A percentile compares a stretch with the other conserved stretches of the same genome.
These are phyloP conservation scores for Oryzaephilus surinamensis DNA, from an alignment of 1,140 invertebrate genomes.

Conservation along the genomic window DNA sequence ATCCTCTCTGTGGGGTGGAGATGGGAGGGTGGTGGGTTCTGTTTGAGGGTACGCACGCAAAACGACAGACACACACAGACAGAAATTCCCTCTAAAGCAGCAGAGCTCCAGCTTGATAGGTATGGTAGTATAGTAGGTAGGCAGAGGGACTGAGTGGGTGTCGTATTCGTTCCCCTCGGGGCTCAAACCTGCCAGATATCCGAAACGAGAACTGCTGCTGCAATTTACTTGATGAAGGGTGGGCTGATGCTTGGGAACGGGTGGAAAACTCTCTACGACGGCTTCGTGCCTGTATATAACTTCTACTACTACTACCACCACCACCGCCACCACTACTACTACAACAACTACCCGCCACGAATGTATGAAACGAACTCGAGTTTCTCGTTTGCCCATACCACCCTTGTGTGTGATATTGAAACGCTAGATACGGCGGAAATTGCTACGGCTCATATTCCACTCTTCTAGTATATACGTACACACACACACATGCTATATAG, in stretches of 20 bases:
- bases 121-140: too few relatives aligned
- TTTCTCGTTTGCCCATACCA: too few relatives aligned
- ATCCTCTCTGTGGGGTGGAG: conserved; percentile 11
- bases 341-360: too few relatives aligned
- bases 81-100: too few relatives aligned
- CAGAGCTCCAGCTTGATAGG: too few relatives aligned
- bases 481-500: too few relatives aligned
- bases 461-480: neutral
- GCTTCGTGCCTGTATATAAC: conserved; percentile 15
- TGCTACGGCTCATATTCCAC: conserved; percentile 2
- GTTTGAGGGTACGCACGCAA: too few relatives aligned
- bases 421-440: conserved; percentile 11
- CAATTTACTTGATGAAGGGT: conserved; percentile 33
- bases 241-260: conserved; percentile 22
- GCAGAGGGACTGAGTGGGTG: too few relatives aligned
- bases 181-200: conserved; percentile 29
- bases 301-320: conserved; percentile 11
- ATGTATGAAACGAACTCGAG: too few relatives aligned
- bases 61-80: too few relatives aligned
- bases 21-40: conserved; percentile 18
- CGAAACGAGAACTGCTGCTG: conserved; percentile 29
- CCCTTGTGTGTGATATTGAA: conserved; percentile 17
- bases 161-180: conserved; percentile 19
- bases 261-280: conserved; percentile 16
- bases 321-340: too few relatives aligned